Conservation (phyloP, 2,797 vertebrate species). For the Podarcis siculus region DNA sequence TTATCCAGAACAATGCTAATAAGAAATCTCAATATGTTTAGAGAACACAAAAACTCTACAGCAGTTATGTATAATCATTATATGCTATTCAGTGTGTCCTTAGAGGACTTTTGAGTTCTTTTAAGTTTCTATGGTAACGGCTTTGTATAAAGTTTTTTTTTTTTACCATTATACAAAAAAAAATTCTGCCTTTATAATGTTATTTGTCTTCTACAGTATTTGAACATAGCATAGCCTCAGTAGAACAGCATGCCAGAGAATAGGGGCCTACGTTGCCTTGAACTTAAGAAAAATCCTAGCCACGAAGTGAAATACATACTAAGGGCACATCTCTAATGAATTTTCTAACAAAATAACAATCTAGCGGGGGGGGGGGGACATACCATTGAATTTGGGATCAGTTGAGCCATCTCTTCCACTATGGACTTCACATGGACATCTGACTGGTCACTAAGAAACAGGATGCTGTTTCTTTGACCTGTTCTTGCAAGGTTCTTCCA, state of each 20-base stretch:
- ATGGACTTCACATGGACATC: no score
- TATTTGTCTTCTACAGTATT: slow-evolving; percentile 18
- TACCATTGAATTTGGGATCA: not conserved
- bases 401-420: not conserved
- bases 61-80: slow-evolving; percentile 50
- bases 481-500: no score
- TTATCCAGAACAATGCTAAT: slow-evolving; percentile 47
- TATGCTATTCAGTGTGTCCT: slow-evolving; percentile 52
- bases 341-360: not conserved
- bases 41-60: slow-evolving; percentile 31
- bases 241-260: not conserved
- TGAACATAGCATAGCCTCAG: slow-evolving; percentile 42
- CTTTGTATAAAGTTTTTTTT: slow-evolving; percentile 33
- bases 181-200: slow-evolving; percentile 37
- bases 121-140: slow-evolving; percentile 50
- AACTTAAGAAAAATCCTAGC: slow-evolving; percentile 31
- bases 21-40: slow-evolving; percentile 49
- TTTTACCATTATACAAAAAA: slow-evolving; percentile 14
- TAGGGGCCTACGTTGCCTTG: not conserved
- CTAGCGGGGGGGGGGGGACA: not conserved
- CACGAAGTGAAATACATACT: slow-evolving; percentile 24
- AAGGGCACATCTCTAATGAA: not conserved
- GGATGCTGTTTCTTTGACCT: no score
- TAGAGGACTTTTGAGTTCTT: slow-evolving; percentile 57
- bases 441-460: no score